Evolutionary conservation across 2,797 vertebrate genomes (phyloP), one percentile per base, ranked within the genome.

Genomic region (Cuniculus paca): DNA sequence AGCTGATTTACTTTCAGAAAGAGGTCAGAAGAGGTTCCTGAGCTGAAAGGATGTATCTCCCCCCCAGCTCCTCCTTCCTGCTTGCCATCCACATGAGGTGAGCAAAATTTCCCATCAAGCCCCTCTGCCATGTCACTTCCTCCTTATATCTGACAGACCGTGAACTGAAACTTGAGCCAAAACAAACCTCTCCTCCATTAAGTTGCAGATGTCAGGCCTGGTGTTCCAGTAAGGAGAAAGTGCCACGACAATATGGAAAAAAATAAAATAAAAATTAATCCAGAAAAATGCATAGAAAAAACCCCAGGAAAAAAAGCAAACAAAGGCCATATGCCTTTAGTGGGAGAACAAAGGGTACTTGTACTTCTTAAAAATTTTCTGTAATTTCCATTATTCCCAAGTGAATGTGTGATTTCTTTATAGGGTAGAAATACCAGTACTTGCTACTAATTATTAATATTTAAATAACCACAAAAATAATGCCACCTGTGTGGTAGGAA

Each of bases 341-440:
- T 63, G 17, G 13, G 20, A 90, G 20, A 26, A 68, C 10, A 36
- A 63, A 42, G 39, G 19, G 26, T 54, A 84, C 91, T 81, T 24
- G 61, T 56, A 42, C 9, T 78, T 94, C 94, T 85, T 16, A 36
- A 81, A 63, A 9, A 14, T 72, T 86, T 89, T 77, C 6, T 79
- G 4, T 91, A 74, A 65, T 88, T 75, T 90, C 10, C 34, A 92
- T 61, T 68, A 93, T 86, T 79, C 12, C 52, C 12, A 88, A 85
- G 60, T 85, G 13, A 80, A 77, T 84, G 28, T 88, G 10, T 60
- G 9, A 19, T 85, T 65, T 74, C 42, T 77, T 78, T 26, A 13
- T 54, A 61, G 11, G 74, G 0, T 39, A 92, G 20, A 34, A 74
- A 16, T 12, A 50, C 28, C 10, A 63, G 34, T 63, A 79, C 72